These are phyloP conservation scores for Xenus cinereus DNA, from an alignment of 2,113 vertebrate genomes.

Conservation along the genomic window DNA sequence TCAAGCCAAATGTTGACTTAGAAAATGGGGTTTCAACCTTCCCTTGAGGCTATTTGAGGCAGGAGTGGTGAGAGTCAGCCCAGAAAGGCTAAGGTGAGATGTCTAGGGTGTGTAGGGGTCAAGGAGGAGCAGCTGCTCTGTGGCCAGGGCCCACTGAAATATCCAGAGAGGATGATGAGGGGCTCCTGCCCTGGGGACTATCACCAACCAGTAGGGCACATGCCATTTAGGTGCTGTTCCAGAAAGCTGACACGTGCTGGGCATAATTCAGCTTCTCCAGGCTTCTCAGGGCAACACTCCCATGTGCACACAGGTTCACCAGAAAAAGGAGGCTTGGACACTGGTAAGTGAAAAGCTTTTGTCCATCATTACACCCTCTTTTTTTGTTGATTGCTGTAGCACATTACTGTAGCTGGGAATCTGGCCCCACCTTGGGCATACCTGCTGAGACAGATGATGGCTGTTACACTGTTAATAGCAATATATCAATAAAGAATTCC, in stretches of 20 bases:
- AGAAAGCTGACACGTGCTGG: not conserved
- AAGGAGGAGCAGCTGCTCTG: not conserved
- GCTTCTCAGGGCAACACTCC: not conserved
- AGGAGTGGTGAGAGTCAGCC: not conserved
- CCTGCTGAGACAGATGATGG: not conserved
- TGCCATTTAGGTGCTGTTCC: not conserved
- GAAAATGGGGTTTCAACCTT: not conserved
- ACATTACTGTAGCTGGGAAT: not conserved
- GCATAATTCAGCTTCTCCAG: not conserved
- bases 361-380: not conserved
- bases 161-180: not conserved
- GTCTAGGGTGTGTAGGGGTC: rapidly evolving
- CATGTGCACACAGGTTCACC: not conserved
- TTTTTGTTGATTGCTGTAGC: not conserved
- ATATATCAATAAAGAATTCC: not conserved
- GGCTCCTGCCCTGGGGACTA: not conserved
- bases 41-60: not conserved
- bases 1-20: not conserved
- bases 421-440: not conserved
- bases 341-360: not conserved
- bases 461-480: not conserved
- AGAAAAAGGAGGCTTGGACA: not conserved
- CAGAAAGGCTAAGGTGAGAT: not conserved
- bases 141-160: not conserved
- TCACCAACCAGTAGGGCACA: not conserved